Percentiles rank a stretch among this genome's conserved stretches.
phyloP scores from a whole-genome alignment of 2,888 invertebrate species.

The Apodemia hepburni region DNA sequence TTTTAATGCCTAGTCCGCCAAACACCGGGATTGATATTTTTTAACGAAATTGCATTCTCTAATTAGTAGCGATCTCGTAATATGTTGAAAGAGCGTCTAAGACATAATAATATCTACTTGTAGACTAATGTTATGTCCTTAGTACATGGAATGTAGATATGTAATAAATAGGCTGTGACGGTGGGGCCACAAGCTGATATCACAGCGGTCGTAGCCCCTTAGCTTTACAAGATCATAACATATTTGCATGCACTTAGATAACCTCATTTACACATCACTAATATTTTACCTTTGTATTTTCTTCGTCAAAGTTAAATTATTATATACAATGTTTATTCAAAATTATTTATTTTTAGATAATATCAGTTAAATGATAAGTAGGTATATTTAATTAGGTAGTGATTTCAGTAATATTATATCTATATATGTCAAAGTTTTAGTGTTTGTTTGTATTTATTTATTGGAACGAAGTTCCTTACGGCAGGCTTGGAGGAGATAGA shows the following conservation, averaged over 20 bases:
- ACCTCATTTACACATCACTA: constrained; percentile 48
- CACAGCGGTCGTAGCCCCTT: constrained; percentile 68
- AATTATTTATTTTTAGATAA: too few relatives aligned
- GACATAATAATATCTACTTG: neutral
- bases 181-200: constrained; percentile 49
- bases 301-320: neutral
- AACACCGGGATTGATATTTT: too few relatives aligned
- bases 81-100: neutral
- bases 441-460: too few relatives aligned
- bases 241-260: constrained; percentile 62
- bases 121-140: neutral
- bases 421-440: too few relatives aligned
- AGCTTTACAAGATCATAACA: constrained; percentile 56
- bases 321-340: too few relatives aligned
- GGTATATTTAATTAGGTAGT: too few relatives aligned
- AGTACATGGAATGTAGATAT: constrained; percentile 6
- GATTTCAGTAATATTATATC: too few relatives aligned
- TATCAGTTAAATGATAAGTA: too few relatives aligned
- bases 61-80: neutral
- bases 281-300: constrained; percentile 39
- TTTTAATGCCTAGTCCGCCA: too few relatives aligned
- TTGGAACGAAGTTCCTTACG: too few relatives aligned
- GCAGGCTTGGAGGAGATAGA: too few relatives aligned
- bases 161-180: constrained; percentile 23
- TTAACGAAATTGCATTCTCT: too few relatives aligned